These are phyloP conservation scores for Sinocyclocheilus rhinocerous DNA, from an alignment of 2,113 vertebrate genomes.

Conservation along the genomic window DNA sequence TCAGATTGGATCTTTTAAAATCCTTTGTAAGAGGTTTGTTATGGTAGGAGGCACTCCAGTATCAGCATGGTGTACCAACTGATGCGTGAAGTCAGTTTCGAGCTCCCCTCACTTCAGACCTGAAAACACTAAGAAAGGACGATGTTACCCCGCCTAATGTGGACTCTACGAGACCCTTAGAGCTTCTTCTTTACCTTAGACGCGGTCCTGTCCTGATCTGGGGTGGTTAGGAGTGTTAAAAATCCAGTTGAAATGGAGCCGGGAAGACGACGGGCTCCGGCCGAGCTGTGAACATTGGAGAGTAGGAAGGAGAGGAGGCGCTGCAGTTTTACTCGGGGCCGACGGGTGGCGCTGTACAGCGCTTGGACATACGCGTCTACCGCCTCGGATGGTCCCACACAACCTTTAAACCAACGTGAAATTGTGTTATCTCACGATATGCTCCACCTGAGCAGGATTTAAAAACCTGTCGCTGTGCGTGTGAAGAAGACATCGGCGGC, in stretches of 20 bases:
- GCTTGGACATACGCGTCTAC: background rate
- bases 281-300: constrained; percentile 84
- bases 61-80: constrained; percentile 77
- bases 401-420: background rate
- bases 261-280: constrained; percentile 77
- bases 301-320: constrained; percentile 74
- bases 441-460: background rate
- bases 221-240: constrained; percentile 72
- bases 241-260: constrained; percentile 80
- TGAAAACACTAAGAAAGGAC: constrained; percentile 80
- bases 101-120: constrained; percentile 70
- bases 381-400: background rate
- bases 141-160: constrained; percentile 65
- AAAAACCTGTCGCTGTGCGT: background rate
- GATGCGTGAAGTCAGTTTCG: constrained; percentile 80
- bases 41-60: constrained; percentile 73
- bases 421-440: background rate
- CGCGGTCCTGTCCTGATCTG: constrained; percentile 77
- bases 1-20: constrained; percentile 52
- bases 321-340: constrained; percentile 64
- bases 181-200: constrained; percentile 78
- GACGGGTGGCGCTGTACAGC: constrained; percentile 64
- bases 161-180: constrained; percentile 48
- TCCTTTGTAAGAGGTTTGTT: constrained; percentile 74
- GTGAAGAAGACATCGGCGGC: background rate